Evolutionary conservation across 1,140 invertebrate species (phyloP), one percentile per base, ranked within the genome.

Genomic region (Temnothorax curvispinosus): DNA sequence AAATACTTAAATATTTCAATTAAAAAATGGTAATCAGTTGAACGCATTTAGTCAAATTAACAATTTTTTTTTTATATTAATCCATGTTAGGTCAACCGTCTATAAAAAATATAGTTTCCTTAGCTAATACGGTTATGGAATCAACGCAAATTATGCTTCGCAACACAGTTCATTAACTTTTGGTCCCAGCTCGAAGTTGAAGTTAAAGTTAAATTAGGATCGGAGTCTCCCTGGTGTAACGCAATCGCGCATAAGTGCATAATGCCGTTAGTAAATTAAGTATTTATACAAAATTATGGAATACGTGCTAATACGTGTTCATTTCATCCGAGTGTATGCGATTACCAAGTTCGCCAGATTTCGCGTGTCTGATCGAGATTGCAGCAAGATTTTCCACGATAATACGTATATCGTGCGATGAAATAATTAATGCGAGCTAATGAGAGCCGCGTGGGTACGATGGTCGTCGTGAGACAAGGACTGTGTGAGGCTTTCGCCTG

Each of bases 351-450:
- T 50, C 3, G 6, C 18, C 44, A 65, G 76, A 65, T 65, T 27
- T 76, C 27, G 44, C 44, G 47, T 65, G 32, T 67, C 47, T 35
- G 7, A 8, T 27, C 50, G 60, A 65, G 76, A 81, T 81, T 56
- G 27, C 64, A 5, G 50, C 3, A 15, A 27, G 27, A 71, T 58
- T 81, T 71, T 81, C 50, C 21, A 11, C 38, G 64, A 81, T 52
- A 81, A 81, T 35, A 56, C 41, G n/a, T 67, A 41, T 69, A 41
- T 18, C 52, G 27, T 41, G 5, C 54, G 67, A 60, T 41, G 69
- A 84, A 62, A 84, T 84, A 84, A 84, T 82, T 84, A 75, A 71
- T 38, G 41, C 13, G 13, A 74, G 38, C 52, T 71, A 67, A 81
- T 81, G 69, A 84, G 56, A 58, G 41, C 38, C 27, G 50, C 15